A percentile compares a stretch with the other conserved stretches of the same genome.
Conservation (phyloP, 2,797 vertebrate genomes). For the Anolis apletophallus region DNA sequence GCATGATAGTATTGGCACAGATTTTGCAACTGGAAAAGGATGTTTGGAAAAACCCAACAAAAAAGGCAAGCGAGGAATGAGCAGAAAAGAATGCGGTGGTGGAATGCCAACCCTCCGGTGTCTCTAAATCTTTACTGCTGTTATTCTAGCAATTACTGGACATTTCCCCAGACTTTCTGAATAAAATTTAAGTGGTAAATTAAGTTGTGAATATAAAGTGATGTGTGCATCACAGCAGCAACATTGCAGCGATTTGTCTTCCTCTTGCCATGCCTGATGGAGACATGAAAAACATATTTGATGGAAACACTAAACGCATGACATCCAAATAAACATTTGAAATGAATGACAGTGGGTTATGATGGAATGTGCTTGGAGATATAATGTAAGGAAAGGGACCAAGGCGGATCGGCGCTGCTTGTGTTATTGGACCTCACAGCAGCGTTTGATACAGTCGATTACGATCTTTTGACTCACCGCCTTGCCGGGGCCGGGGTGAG, state of each 20-base stretch:
- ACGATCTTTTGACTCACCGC: too few species aligned
- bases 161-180: not conserved
- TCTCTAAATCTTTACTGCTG: not conserved
- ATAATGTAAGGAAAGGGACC: too few species aligned
- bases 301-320: not conserved
- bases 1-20: conserved; percentile 13
- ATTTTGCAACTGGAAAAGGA: conserved; percentile 17
- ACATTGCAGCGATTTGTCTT: not conserved
- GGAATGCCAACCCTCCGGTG: not conserved
- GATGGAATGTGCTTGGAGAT: not conserved
- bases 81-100: not conserved
- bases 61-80: conserved; percentile 7
- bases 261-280: not conserved
- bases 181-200: not conserved
- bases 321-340: not conserved
- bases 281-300: not conserved
- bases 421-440: too few species aligned
- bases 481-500: too few species aligned
- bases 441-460: too few species aligned
- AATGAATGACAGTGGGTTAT: not conserved
- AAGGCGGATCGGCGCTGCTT: too few species aligned
- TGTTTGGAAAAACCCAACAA: not conserved
- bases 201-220: not conserved
- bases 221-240: not conserved
- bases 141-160: not conserved